phyloP scores from a whole-genome alignment of 1,140 invertebrate species.

The Drosophila subpulchrella region DNA sequence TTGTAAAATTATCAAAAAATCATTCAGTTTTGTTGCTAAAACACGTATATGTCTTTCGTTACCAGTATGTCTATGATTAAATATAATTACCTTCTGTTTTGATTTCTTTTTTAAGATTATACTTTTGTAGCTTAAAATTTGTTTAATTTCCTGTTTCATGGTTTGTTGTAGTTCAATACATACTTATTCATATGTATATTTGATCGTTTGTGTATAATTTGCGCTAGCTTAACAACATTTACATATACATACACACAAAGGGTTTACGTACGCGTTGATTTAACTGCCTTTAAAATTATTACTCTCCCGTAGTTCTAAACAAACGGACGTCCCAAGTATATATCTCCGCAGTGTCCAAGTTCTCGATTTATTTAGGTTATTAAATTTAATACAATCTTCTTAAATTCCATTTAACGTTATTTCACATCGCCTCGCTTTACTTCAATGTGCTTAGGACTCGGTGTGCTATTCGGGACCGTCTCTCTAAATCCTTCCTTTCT shows the following conservation, averaged over 20 bases:
- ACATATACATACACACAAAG: slow-evolving; percentile 78
- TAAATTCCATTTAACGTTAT: slow-evolving; percentile 37
- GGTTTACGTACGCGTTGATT: slow-evolving; percentile 62
- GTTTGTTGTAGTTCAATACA: slow-evolving; percentile 68
- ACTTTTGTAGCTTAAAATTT: slow-evolving; percentile 79
- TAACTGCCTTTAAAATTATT: slow-evolving; percentile 62
- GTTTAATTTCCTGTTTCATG: slow-evolving; percentile 82
- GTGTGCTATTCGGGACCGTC: slow-evolving; percentile 43
- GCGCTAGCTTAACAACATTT: slow-evolving; percentile 81
- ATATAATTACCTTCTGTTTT: slow-evolving; percentile 53
- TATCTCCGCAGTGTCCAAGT: slow-evolving; percentile 46
- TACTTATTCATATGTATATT: slow-evolving; percentile 61
- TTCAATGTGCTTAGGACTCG: slow-evolving; percentile 41
- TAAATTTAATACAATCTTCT: slow-evolving; percentile 67
- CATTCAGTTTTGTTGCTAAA: slow-evolving; percentile 72
- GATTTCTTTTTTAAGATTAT: slow-evolving; percentile 65
- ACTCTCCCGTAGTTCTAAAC: slow-evolving; percentile 52
- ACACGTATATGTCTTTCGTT: slow-evolving; percentile 62
- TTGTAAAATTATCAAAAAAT: slow-evolving; percentile 84
- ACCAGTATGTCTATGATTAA: slow-evolving; percentile 52
- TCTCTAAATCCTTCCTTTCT: slow-evolving; percentile 33
- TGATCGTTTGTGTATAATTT: slow-evolving; percentile 73
- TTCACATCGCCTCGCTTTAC: slow-evolving; percentile 32
- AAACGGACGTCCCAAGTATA: slow-evolving; percentile 49
- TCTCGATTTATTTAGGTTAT: slow-evolving; percentile 47